Base-by-base conservation (phyloP, 2,888 invertebrate species). In the Pandemis heparana region DNA sequence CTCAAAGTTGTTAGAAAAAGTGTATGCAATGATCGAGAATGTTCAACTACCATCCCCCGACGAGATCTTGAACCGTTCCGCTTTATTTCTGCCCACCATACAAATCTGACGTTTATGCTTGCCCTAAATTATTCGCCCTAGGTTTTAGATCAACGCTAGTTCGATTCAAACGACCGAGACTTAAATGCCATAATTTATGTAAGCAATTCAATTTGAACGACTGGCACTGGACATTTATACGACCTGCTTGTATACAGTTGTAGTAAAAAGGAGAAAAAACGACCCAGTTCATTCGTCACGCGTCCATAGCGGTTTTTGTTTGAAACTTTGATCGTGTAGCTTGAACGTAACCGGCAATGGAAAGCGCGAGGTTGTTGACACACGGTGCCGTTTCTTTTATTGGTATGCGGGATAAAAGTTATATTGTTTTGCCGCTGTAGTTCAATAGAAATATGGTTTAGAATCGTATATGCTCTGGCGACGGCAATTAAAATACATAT, bases 111-210 rank as follows among this genome's bases (percentile, higher is more conserved):
- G 16, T 71, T 71, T 66, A 71, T 51, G 38, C 23, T 9, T 12
- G 18, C 23, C 10, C 59, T 71, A 71, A 66, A 66, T 65, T 60
- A 71, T 41, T 10, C 4, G 23, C 32, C 65, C 71, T 61, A 66
- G 60, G 71, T 66, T 66, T 65, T 71, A 71, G 71, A 71, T 71
- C 71, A 71, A 60, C 65, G 65, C 48, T 63, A 32, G 38, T 48
- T 23, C 41, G 53, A 56, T 32, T 51, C 41, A 60, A 51, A 60
- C 60, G 59, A 59, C 65, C 43, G n/a, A 14, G 63, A 51, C 71
- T 65, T 71, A 71, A 71, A 71, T 51, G 65, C 65, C 14, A 66
- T 71, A 71, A 71, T 71, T 71, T 71, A 71, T 71, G 71, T 66
- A 32, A 10, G 71, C 60, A 66, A 66, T 71, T 61, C 71, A 60